Evolutionary conservation across 2,888 invertebrate species (phyloP), one percentile per base, ranked within the genome.

Genomic region (Allophyes oxyacanthae): DNA sequence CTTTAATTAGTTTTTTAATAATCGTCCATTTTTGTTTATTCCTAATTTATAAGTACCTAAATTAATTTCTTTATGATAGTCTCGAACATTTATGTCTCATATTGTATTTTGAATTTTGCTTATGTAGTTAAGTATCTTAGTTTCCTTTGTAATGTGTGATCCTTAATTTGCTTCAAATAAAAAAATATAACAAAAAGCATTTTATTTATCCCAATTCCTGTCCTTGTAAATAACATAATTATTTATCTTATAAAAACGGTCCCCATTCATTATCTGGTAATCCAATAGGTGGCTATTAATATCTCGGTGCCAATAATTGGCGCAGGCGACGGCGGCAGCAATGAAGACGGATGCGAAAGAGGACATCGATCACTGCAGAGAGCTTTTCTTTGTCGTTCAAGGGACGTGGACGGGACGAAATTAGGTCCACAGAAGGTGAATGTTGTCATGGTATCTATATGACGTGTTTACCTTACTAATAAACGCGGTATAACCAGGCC

Each of bases 311-410:
- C 46, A 62, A 55, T 72, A 61, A 72, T 67, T 72, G 64, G 43
- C 32, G 52, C 10, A 25, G 41, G 41, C 52, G 65, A 51, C 36
- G 48, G 44, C 41, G 48, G 44, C 41, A 36, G 36, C 50, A 52
- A 75, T 55, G 59, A 75, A 73, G 72, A 75, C 55, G 51, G 59
- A 73, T 71, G 61, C 26, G 59, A 46, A 26, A 32, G 20, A 15
- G 41, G 37, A 62, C 68, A 73, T 73, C 72, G 68, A 73, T 73
- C 72, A 73, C 67, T 33, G 34, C 25, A 34, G 33, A 55, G 44
- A 60, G 63, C 63, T 71, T 74, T 74, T 67, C 61, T 71, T 64
- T 67, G 72, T 61, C 56, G 61, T 59, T 42, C 40, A 13, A 48
- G 10, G 44, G 45, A 15, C 42, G 2, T 2, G 20, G n/a, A 0